Conservation (phyloP, 2,888 invertebrate species). For the Fabriciana adippe region DNA sequence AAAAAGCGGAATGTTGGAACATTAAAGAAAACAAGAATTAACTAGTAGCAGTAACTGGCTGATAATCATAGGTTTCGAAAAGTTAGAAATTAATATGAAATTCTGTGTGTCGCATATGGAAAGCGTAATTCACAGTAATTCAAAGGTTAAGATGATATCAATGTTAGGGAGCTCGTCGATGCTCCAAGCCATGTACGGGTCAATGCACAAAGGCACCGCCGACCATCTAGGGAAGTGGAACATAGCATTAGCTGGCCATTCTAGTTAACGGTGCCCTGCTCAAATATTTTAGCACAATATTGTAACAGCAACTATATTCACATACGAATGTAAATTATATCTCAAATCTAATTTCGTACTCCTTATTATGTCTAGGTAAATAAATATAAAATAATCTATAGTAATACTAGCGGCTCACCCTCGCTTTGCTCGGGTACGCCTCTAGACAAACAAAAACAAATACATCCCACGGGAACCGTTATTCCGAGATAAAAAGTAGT, state of each 20-base stretch:
- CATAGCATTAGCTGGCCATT: slow-evolving; percentile 35
- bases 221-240: slow-evolving; percentile 47
- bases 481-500: no score
- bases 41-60: background rate
- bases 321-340: background rate
- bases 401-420: no score
- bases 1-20: slow-evolving; percentile 12
- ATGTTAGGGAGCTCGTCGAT: slow-evolving; percentile 62
- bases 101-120: background rate
- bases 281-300: slow-evolving; percentile 51
- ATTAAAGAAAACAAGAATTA: slow-evolving; percentile 6
- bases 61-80: background rate
- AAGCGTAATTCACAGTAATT: slow-evolving; percentile 26
- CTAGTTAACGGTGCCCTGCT: slow-evolving; percentile 62
- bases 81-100: background rate
- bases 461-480: no score
- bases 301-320: slow-evolving; percentile 18
- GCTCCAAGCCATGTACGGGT: slow-evolving; percentile 69
- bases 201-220: slow-evolving; percentile 76
- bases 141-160: slow-evolving; percentile 47
- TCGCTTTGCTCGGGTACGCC: no score
- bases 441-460: no score
- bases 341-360: background rate
- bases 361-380: background rate
- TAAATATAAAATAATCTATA: no score